Evolutionary conservation across 37 sponge, comb jelly and placozoan genomes (phyloP).

Genomic region (Axinella damicornis): DNA sequence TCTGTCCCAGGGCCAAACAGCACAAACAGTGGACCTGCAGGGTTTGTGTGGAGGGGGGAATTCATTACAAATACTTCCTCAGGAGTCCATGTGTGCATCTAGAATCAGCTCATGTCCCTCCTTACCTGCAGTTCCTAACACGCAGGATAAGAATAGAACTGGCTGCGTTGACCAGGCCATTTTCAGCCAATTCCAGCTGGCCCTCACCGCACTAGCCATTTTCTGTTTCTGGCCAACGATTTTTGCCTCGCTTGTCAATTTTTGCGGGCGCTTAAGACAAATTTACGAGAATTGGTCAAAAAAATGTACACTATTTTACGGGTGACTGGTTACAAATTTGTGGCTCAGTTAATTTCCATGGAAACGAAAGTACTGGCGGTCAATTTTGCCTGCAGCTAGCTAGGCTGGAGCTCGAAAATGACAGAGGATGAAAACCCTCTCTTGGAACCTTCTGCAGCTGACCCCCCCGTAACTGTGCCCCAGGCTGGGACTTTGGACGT

Average conservation of each 20-base stretch:
- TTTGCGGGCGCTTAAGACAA: background rate
- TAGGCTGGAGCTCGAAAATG: constrained; percentile 10
- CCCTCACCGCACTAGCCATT: constrained; percentile 21
- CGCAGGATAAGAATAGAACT: constrained; percentile 69
- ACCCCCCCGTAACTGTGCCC: background rate
- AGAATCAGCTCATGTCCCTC: background rate
- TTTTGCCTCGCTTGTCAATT: constrained; percentile 5
- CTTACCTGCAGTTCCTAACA: constrained; percentile 68
- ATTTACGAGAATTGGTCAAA: no score
- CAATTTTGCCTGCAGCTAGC: background rate
- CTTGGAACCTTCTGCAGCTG: background rate
- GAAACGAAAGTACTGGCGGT: constrained; percentile 6
- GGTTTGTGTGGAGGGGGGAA: background rate
- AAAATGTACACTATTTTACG: constrained; percentile 5
- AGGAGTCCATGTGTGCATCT: background rate
- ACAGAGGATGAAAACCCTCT: constrained; percentile 1
- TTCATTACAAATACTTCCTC: background rate
- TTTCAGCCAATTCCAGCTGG: constrained; percentile 60
- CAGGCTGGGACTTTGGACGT: constrained; percentile 32
- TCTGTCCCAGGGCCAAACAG: constrained; percentile 62
- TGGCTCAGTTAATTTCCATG: constrained; percentile 2
- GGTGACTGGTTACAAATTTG: no score
- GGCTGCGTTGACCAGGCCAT: constrained; percentile 87
- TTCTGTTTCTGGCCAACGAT: background rate
- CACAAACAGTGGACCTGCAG: constrained; percentile 75